Conservation (phyloP, 2,888 invertebrate species). For the Stegana nigrithorax region DNA sequence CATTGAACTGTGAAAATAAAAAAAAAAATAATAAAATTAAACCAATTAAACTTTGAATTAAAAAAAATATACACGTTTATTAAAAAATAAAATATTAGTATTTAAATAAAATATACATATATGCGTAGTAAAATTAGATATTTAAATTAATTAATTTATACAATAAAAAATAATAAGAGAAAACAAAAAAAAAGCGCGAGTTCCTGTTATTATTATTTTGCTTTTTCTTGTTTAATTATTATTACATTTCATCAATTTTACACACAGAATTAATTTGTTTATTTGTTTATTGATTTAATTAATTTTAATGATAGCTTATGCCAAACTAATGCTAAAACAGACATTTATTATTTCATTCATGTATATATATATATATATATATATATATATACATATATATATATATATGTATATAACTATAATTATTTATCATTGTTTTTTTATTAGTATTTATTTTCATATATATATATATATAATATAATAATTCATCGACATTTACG, state of each 20-base stretch:
- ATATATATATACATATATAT: conserved; percentile 10
- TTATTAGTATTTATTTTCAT: conserved; percentile 35
- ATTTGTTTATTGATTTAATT: conserved; percentile 32
- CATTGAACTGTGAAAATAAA: no score
- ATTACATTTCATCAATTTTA: conserved; percentile 31
- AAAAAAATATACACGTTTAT: neutral
- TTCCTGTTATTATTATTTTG: no score
- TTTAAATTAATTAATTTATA: conserved; percentile 30
- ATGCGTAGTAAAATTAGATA: conserved; percentile 16
- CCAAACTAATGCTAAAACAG: conserved; percentile 65
- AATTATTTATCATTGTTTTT: conserved; percentile 22
- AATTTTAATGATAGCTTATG: conserved; percentile 41
- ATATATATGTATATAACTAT: conserved; percentile 33
- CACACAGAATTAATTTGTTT: conserved; percentile 33
- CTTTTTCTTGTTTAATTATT: conserved; percentile 13
- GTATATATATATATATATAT: conserved; percentile 27
- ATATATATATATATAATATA: conserved; percentile 49
- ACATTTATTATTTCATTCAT: conserved; percentile 42
- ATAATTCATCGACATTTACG: conserved; percentile 2
- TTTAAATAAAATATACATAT: neutral
- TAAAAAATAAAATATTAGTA: conserved; percentile 20
- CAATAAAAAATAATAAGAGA: conserved; percentile 20
- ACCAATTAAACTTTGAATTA: neutral
- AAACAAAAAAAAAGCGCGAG: conserved; percentile 37
- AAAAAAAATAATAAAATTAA: conserved; percentile 7